A percentile compares a stretch with the other conserved stretches of the same genome.
Evolutionary conservation across 2,797 vertebrate genomes (phyloP).

Genomic region (Miichthys miiuy): DNA sequence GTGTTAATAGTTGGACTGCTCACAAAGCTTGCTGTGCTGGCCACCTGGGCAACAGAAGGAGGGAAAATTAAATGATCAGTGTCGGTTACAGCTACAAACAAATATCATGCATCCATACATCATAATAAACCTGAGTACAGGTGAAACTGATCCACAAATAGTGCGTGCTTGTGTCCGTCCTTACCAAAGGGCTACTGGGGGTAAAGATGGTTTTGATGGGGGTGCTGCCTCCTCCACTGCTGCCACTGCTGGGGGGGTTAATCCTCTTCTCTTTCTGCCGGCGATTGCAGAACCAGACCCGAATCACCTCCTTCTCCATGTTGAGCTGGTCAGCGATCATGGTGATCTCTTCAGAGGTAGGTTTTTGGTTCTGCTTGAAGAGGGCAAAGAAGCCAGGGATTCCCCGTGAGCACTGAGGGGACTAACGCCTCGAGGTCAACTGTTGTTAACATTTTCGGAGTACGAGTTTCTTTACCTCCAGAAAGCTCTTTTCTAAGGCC

Average conservation of each 20-base stretch:
- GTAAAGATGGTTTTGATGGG: slow-evolving; percentile 98
- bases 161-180: slow-evolving; percentile 26
- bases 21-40: slow-evolving; percentile 98
- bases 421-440: too few species aligned
- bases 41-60: slow-evolving; percentile 85
- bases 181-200: slow-evolving; percentile 94
- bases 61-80: not conserved
- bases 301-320: slow-evolving; percentile 99
- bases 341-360: slow-evolving; percentile 99
- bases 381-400: slow-evolving; percentile 82
- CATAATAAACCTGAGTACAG: not conserved
- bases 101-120: not conserved
- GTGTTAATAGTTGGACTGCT: slow-evolving; percentile 90
- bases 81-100: not conserved
- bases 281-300: slow-evolving; percentile 99
- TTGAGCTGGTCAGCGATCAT: slow-evolving; percentile 99
- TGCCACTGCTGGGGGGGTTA: slow-evolving; percentile 96
- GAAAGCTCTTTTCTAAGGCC: slow-evolving; percentile 99
- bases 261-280: slow-evolving; percentile 99
- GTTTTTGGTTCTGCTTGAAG: slow-evolving; percentile 99
- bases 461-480: slow-evolving; percentile 90
- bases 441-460: not conserved
- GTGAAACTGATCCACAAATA: not conserved
- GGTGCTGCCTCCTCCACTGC: slow-evolving; percentile 86
- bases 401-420: slow-evolving; percentile 75